Conservation (phyloP, 1,140 invertebrate species). For the Heliconius eleuchia region DNA sequence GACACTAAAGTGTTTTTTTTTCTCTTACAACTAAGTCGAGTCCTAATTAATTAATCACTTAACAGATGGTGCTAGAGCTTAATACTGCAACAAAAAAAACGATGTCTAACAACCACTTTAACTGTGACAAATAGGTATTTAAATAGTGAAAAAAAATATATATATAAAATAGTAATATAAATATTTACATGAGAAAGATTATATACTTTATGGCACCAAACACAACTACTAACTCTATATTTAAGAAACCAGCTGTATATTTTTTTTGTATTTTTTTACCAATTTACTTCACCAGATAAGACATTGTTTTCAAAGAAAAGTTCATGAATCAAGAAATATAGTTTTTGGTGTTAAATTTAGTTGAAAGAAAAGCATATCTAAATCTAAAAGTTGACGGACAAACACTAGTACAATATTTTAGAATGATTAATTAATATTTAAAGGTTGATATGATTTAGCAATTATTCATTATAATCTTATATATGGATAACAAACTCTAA, state of each 20-base stretch:
- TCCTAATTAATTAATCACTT: conserved; percentile 29
- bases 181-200: conserved; percentile 30
- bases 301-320: conserved; percentile 61
- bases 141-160: conserved; percentile 18
- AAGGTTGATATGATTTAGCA: conserved; percentile 52
- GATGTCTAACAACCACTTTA: conserved; percentile 17
- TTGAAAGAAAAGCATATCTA: conserved; percentile 51
- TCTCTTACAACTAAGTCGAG: conserved; percentile 40
- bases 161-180: conserved; percentile 29
- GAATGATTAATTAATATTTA: conserved; percentile 48
- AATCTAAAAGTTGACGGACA: conserved; percentile 48
- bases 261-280: conserved; percentile 31
- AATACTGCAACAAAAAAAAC: conserved; percentile 32
- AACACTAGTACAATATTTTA: conserved; percentile 46
- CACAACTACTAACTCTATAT: conserved; percentile 14
- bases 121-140: conserved; percentile 12
- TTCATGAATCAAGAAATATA: conserved; percentile 41
- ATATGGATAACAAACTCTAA: conserved; percentile 30
- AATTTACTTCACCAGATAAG: conserved; percentile 54
- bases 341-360: conserved; percentile 41
- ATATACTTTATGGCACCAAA: conserved; percentile 33
- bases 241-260: conserved; percentile 5
- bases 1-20: conserved; percentile 29
- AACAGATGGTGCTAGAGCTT: conserved; percentile 27
- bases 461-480: conserved; percentile 38